Evolutionary conservation across 2,113 vertebrate genomes (phyloP).

Genomic region (Zosterops lateralis): DNA sequence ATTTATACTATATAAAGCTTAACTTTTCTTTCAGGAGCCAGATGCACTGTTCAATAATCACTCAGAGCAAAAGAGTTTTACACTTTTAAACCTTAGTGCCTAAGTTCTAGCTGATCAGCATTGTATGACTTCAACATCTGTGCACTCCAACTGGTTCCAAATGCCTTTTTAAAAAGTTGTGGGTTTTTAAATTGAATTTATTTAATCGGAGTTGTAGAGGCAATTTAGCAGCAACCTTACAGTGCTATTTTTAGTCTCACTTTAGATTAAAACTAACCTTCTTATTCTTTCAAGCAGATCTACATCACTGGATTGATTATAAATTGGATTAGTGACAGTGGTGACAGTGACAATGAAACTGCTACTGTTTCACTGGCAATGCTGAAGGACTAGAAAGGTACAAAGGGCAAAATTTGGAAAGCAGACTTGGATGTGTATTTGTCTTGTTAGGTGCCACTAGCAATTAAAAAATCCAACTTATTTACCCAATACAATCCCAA

Average conservation of each 20-base stretch:
- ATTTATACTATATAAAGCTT: background rate
- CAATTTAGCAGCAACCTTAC: background rate
- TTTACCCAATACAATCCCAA: background rate
- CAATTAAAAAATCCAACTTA: background rate
- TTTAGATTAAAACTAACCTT: constrained; percentile 38
- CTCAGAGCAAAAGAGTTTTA: background rate
- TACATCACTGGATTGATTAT: background rate
- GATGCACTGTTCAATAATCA: background rate
- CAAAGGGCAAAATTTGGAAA: background rate
- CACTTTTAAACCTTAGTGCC: background rate
- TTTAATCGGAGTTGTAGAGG: background rate
- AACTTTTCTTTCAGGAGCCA: constrained; percentile 18
- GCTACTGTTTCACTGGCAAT: background rate
- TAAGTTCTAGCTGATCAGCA: constrained; percentile 33
- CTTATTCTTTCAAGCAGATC: background rate
- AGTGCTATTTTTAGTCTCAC: background rate
- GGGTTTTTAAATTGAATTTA: rapidly evolving
- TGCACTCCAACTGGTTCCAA: background rate
- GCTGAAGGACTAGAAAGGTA: background rate
- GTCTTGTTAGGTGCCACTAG: background rate
- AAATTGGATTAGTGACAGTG: constrained; percentile 15
- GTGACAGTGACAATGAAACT: background rate
- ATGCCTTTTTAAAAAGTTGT: background rate
- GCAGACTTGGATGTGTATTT: background rate
- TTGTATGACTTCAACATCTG: constrained; percentile 47